Evolutionary conservation across 2,888 invertebrate species (phyloP).

Genomic region (Himalopsyche tibetana): DNA sequence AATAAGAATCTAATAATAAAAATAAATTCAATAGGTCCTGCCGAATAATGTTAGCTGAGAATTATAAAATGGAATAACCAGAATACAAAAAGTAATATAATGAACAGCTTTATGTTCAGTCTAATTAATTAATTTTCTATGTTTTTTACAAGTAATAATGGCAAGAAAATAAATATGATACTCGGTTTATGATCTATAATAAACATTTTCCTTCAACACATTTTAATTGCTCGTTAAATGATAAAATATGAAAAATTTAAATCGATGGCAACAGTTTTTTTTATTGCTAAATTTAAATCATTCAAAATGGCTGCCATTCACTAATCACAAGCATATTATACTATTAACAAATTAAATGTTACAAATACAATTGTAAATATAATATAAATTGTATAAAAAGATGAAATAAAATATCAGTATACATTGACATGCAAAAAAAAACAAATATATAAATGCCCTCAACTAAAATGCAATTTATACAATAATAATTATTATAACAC

Average conservation of each 20-base stretch:
- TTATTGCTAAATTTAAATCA: not conserved
- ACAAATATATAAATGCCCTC: constrained; percentile 5
- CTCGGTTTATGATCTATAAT: too few species aligned
- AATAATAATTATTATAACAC: not conserved
- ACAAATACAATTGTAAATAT: not conserved
- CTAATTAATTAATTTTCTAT: too few species aligned
- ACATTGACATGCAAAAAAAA: not conserved
- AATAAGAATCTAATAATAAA: too few species aligned
- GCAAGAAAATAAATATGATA: too few species aligned
- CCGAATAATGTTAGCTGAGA: too few species aligned
- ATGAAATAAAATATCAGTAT: not conserved
- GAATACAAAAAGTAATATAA: too few species aligned
- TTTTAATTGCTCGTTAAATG: not conserved
- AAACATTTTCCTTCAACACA: too few species aligned
- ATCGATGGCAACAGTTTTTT: constrained; percentile 1
- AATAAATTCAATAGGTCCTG: too few species aligned
- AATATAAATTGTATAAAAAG: constrained; percentile 8
- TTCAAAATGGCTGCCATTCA: constrained; percentile 18
- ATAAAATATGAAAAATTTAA: constrained; percentile 1
- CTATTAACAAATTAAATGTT: not conserved
- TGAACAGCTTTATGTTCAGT: too few species aligned
- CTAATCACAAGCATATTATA: constrained; percentile 5
- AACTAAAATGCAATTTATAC: not conserved
- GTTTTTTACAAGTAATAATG: too few species aligned
- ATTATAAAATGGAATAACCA: too few species aligned